These are phyloP conservation scores for Microtus oregoni DNA, from an alignment of 2,113 vertebrate genomes.

Conservation along the genomic window DNA sequence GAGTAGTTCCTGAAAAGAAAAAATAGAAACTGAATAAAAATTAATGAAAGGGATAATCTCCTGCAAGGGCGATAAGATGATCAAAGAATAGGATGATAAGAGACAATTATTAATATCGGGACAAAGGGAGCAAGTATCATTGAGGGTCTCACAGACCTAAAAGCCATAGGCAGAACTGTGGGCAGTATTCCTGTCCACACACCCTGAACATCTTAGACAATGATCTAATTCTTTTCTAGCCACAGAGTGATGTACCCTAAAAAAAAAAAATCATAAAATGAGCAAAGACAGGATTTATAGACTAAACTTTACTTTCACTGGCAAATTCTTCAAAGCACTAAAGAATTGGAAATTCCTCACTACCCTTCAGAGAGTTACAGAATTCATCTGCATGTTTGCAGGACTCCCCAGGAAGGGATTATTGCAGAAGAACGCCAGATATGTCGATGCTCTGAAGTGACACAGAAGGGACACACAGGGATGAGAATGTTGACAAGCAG, in stretches of 20 bases:
- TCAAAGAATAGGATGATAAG: neutral
- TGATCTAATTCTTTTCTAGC: neutral
- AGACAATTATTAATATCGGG: neutral
- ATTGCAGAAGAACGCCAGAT: neutral
- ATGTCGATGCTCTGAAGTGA: neutral
- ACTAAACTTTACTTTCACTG: neutral
- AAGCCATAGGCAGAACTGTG: neutral
- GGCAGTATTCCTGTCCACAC: neutral
- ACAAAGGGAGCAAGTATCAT: neutral
- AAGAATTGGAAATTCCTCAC: slow-evolving; percentile 5
- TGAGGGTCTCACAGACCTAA: neutral
- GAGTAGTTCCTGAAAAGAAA: neutral
- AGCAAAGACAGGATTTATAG: neutral
- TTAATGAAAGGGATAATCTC: slow-evolving; percentile 1
- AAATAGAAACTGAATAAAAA: neutral
- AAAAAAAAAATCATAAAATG: neutral
- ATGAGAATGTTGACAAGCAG: neutral
- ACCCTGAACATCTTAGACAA: neutral
- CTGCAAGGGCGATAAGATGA: neutral
- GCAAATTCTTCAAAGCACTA: slow-evolving; percentile 27
- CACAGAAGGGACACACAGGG: neutral
- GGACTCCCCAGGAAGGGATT: slow-evolving; percentile 30
- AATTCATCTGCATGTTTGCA: neutral
- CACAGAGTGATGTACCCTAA: neutral
- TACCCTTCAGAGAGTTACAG: neutral